Base-by-base conservation (phyloP, 2,888 invertebrate species). In the Diadegma fenestrale region DNA sequence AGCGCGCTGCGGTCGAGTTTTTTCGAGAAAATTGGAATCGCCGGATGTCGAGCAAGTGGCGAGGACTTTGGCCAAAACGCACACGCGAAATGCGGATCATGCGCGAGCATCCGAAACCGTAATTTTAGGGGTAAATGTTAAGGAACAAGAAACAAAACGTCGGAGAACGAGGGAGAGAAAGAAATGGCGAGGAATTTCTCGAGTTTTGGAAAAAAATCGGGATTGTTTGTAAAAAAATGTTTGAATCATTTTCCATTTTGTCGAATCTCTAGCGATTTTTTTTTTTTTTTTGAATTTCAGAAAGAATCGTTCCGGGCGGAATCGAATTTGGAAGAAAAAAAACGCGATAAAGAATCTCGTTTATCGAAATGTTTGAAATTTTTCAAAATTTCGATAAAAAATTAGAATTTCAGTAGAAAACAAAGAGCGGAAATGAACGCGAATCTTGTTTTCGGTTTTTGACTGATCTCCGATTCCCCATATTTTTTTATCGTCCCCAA, bases 401-500 rank as follows among this genome's bases (percentile, higher is more conserved):
- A 0, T n/a, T n/a, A n/a, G 6, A 58, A 58, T 58, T 22, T 12
- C 14, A 26, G 1, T 22, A 26, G 0, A 37, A 37, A 37, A 37
- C 3, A 2, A 37, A 37, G 7, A 37, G 7, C 33, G 12, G 22
- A 12, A 22, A 54, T 12, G 26, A 66, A 64, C 41, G 45, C 33
- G 68, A 30, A 58, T 78, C 83, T 72, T 71, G 48, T 64, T 51
- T 48, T 69, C 77, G 26, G 61, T 61, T 80, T 68, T 80, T 77
- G 45, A 64, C 64, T 33, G 64, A 81, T 87, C 84, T 88, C 73
- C 54, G 48, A 37, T 86, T 84, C 80, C 84, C 86, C 86, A 86
- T 87, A 88, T 88, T 87, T 88, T 88, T 88, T 88, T 87, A 87
- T 85, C 69, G 77, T 82, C 84, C 87, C 84, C 78, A 26, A 69